Base-by-base conservation (phyloP, 2,797 vertebrate species). In the Amblyopsis hoosieri region DNA sequence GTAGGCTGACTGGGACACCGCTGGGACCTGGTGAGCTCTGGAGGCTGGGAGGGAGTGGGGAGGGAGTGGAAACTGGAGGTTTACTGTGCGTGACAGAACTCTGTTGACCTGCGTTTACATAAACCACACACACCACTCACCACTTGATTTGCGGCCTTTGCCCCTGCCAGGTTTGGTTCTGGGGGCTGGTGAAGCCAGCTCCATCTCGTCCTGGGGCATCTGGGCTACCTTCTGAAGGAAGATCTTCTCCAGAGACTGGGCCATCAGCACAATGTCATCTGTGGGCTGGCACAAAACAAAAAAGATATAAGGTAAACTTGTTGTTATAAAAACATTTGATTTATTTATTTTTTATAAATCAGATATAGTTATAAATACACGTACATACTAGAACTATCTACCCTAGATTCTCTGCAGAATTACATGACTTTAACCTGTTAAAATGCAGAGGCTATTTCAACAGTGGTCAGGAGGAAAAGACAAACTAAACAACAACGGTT, bases 241-340 rank as follows among this genome's bases (percentile, higher is more conserved):
- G 45, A 95, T 94, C 90, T 97, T 98, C 88, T 98, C 96, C 62
- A 98, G 73, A 5, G 96, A 97, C 75, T 98, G 96, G 3, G 96
- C 96, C 96, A 98, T 98, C 64, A 98, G 82, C 66, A 98, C 96
- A 1, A 98, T 96, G 76, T 98, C 96, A 19, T 98, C 96, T 0
- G 94, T 95, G 2, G 95, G 95, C 96, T 98, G 57, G 1, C 33
- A 64, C 1, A 19, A 54, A 14, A 12, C 12, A n/a, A 23, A 3
- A 46, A 47, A 33, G 10, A 2, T 31, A 11, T 37, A 8, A 33
- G 13, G 29, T 23, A 12, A 54, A 42, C 37, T 6, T 1, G 37
- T 37, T 37, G 23, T 29, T 29, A 4, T 29, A 29, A 29, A 29
- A 29, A 29, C 23, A 29, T 29, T 29, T 23, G 0, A 23, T 23